phyloP scores from a whole-genome alignment of 2,888 invertebrate species.

The Dynastes grantii region DNA sequence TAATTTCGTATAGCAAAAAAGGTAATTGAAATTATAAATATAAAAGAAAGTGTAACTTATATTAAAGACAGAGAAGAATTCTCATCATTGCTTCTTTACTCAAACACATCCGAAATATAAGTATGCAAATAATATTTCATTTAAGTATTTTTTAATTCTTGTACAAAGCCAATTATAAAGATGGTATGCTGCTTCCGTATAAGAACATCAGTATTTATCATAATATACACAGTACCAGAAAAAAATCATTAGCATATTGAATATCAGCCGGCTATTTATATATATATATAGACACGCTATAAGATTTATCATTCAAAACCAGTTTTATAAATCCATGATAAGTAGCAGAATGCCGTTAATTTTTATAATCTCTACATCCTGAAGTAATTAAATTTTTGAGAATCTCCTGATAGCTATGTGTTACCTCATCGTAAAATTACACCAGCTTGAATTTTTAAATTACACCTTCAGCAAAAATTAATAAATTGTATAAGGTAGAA shows the following conservation, averaged over 20 bases:
- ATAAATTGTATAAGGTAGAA: background rate
- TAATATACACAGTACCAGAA: conserved; percentile 1
- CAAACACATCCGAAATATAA: too few relatives aligned
- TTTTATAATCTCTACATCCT: conserved; percentile 35
- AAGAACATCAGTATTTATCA: background rate
- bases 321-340: conserved; percentile 29
- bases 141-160: too few relatives aligned
- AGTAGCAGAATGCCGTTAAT: conserved; percentile 31
- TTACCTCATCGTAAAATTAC: background rate
- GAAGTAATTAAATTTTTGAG: conserved; percentile 14
- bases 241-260: conserved; percentile 32
- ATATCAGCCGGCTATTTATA: conserved; percentile 29
- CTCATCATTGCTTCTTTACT: too few relatives aligned
- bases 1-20: conserved; percentile 17
- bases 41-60: conserved; percentile 5
- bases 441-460: background rate
- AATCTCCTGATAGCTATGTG: background rate
- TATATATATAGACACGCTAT: background rate
- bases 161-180: too few relatives aligned
- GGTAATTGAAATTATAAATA: conserved; percentile 33
- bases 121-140: too few relatives aligned
- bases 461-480: too few relatives aligned
- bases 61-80: background rate
- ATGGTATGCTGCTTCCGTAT: background rate
- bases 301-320: conserved; percentile 24